phyloP scores from a whole-genome alignment of 2,888 invertebrate species.

The Ditula angustiorana region DNA sequence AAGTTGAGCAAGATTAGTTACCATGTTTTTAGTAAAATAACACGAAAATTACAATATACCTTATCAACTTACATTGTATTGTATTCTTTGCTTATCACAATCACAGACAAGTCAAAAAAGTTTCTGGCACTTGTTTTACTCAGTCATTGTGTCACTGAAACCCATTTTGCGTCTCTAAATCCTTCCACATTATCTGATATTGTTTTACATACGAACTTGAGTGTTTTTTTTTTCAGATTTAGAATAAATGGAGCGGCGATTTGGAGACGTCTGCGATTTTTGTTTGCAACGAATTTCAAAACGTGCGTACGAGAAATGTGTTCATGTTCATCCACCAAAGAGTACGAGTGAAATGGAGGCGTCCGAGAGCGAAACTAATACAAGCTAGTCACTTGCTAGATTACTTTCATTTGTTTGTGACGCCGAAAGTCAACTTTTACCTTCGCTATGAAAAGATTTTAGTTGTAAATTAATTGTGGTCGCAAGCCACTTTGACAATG shows the following conservation, averaged over 20 bases:
- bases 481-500: neutral
- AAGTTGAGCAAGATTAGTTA: too few species aligned
- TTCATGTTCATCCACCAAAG: conserved; percentile 18
- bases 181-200: neutral
- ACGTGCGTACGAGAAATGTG: neutral
- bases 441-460: conserved; percentile 67
- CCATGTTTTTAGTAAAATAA: too few species aligned
- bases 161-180: neutral
- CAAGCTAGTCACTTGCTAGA: conserved; percentile 62
- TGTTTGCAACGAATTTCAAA: conserved; percentile 13
- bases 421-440: conserved; percentile 82
- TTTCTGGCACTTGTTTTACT: neutral
- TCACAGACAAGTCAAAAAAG: neutral
- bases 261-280: neutral
- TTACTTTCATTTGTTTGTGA: conserved; percentile 79
- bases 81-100: neutral
- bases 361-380: conserved; percentile 78
- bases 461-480: conserved; percentile 39
- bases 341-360: conserved; percentile 50
- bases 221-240: neutral
- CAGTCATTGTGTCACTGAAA: neutral
- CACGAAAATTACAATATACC: conserved; percentile 1
- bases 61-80: neutral
- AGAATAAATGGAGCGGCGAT: neutral
- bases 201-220: neutral